phyloP scores from a whole-genome alignment of 1,140 invertebrate genomes.

The Heliconius nattereri region DNA sequence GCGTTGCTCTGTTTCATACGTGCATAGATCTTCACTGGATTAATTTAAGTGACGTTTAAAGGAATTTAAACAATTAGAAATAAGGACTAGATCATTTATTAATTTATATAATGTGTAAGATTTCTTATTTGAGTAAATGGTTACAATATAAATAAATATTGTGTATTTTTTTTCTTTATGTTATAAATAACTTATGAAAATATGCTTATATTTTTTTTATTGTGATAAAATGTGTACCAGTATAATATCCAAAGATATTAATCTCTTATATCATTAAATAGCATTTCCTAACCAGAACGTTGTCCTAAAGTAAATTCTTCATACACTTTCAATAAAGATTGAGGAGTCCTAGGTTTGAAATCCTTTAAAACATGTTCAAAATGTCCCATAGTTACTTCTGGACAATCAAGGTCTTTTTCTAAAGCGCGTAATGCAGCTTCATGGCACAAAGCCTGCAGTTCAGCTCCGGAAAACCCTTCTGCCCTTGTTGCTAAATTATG shows the following conservation, averaged over 20 bases:
- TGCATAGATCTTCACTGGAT: neutral
- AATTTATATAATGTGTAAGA: constrained; percentile 38
- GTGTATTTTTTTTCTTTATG: constrained; percentile 11
- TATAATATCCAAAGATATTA: too few species aligned
- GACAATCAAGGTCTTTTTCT: constrained; percentile 69
- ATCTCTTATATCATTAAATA: neutral
- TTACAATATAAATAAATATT: constrained; percentile 24
- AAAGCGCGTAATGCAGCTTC: constrained; percentile 87
- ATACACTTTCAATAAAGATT: constrained; percentile 64
- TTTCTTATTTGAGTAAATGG: constrained; percentile 37
- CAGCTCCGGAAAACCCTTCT: constrained; percentile 89
- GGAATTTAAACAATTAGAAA: constrained; percentile 16
- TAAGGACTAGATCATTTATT: constrained; percentile 49
- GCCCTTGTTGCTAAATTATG: constrained; percentile 83
- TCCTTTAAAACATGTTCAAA: constrained; percentile 66
- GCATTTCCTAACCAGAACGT: constrained; percentile 16
- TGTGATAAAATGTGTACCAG: neutral
- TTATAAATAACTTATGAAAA: neutral
- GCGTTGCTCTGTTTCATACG: too few species aligned
- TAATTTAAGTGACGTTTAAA: constrained; percentile 18
- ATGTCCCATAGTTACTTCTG: constrained; percentile 64
- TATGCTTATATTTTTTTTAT: neutral
- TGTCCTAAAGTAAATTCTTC: constrained; percentile 66
- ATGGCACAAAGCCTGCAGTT: constrained; percentile 87
- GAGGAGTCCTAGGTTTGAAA: constrained; percentile 66